Evolutionary conservation across 2,113 vertebrate genomes (phyloP).

Genomic region (Plecotus auritus): DNA sequence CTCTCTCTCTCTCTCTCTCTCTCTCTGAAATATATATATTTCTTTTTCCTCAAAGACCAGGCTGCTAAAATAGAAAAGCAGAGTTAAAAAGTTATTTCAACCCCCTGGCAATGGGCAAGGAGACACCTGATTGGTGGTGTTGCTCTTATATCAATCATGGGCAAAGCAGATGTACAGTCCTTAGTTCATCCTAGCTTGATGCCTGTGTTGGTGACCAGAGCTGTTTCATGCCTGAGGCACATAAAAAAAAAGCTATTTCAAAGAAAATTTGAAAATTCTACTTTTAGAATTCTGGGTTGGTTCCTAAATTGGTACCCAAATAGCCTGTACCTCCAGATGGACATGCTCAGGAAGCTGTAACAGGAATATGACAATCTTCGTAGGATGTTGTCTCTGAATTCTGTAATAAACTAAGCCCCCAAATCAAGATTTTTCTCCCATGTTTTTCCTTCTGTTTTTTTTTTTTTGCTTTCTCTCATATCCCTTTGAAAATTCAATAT

Average conservation of each 20-base stretch:
- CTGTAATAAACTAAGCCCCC: background rate
- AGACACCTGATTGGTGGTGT: too few relatives aligned
- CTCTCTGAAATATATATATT: background rate
- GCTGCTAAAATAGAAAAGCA: slow-evolving; percentile 27
- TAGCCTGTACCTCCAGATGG: slow-evolving; percentile 47
- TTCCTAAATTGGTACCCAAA: slow-evolving; percentile 47
- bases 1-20: background rate
- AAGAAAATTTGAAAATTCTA: slow-evolving; percentile 42
- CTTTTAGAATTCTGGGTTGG: slow-evolving; percentile 56
- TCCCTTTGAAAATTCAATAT: background rate
- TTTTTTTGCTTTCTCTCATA: background rate
- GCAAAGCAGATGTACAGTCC: too few relatives aligned
- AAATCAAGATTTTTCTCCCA: background rate
- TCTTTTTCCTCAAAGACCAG: background rate
- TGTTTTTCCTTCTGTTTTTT: slow-evolving; percentile 1
- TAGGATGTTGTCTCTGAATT: background rate
- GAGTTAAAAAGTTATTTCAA: background rate
- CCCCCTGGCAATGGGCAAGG: too few relatives aligned
- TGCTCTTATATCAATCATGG: too few relatives aligned
- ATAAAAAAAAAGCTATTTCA: background rate
- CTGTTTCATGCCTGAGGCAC: too few relatives aligned
- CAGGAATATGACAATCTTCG: slow-evolving; percentile 31
- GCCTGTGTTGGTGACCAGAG: too few relatives aligned
- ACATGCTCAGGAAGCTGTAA: slow-evolving; percentile 28
- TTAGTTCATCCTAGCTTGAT: too few relatives aligned